These are phyloP conservation scores for Gorsachius goisagi DNA, from an alignment of 2,113 vertebrate species.

Conservation along the genomic window DNA sequence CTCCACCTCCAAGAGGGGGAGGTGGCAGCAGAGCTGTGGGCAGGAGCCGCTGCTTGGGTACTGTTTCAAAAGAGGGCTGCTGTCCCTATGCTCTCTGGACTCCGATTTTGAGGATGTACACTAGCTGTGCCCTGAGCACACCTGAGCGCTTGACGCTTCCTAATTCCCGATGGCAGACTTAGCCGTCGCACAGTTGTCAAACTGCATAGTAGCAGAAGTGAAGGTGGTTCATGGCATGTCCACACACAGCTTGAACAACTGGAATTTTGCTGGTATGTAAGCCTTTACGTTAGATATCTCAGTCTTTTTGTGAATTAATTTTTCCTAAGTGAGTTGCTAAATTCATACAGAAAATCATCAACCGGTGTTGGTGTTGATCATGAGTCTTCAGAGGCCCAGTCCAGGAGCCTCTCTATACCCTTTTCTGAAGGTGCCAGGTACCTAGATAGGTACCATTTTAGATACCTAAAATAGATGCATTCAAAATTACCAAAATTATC, in stretches of 20 bases:
- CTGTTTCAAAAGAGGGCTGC: neutral
- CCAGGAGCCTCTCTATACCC: neutral
- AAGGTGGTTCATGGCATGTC: neutral
- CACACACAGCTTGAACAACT: neutral
- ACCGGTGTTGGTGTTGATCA: neutral
- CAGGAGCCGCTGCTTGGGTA: neutral
- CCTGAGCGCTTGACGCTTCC: neutral
- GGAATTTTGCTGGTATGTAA: neutral
- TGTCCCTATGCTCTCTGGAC: neutral
- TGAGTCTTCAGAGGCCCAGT: neutral
- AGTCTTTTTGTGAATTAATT: neutral
- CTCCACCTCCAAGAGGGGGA: accelerated
- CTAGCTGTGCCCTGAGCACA: neutral
- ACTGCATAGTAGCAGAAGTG: neutral
- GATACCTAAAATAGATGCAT: neutral
- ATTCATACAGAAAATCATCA: neutral
- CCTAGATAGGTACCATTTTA: neutral
- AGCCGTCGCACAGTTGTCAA: neutral
- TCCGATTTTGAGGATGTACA: accelerated
- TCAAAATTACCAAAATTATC: neutral
- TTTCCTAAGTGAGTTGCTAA: neutral
- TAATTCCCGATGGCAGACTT: accelerated
- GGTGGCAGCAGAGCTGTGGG: neutral
- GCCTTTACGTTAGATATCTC: neutral
- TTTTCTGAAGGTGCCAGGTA: neutral